Conservation (phyloP, 2,797 vertebrate genomes). For the Chelidonichthys spinosus region DNA sequence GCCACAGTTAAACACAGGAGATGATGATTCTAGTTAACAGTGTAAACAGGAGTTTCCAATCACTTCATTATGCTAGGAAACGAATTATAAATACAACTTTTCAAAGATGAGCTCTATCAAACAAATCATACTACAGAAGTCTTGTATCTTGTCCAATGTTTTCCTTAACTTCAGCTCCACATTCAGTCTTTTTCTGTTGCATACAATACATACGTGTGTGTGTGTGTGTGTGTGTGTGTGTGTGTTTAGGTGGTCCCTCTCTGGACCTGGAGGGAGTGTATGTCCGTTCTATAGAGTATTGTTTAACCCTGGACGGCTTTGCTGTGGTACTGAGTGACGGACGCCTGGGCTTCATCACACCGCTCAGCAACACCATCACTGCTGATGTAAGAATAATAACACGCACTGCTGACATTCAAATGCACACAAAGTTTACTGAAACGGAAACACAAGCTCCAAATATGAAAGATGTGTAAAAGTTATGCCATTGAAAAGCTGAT, state of each 20-base stretch:
- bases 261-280: constrained; percentile 91
- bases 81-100: neutral
- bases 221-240: constrained; percentile 24
- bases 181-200: neutral
- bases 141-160: neutral
- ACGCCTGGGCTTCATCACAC: constrained; percentile 96
- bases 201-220: neutral
- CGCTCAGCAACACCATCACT: constrained; percentile 90
- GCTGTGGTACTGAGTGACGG: constrained; percentile 97
- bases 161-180: neutral
- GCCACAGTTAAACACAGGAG: neutral
- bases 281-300: constrained; percentile 95
- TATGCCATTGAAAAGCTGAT: neutral
- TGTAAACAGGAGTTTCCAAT: constrained; percentile 7
- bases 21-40: neutral
- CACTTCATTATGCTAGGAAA: neutral
- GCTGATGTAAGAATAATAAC: constrained; percentile 87
- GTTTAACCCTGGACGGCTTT: constrained; percentile 94
- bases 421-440: neutral
- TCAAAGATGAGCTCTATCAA: neutral
- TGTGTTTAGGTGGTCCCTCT: constrained; percentile 90
- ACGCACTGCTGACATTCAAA: neutral
- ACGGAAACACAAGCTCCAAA: constrained; percentile 66
- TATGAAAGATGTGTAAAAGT: neutral
- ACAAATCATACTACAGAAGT: neutral